Evolutionary conservation across 1,140 invertebrate species (phyloP), one percentile per base, ranked within the genome.

Genomic region (Nephotettix cincticeps): DNA sequence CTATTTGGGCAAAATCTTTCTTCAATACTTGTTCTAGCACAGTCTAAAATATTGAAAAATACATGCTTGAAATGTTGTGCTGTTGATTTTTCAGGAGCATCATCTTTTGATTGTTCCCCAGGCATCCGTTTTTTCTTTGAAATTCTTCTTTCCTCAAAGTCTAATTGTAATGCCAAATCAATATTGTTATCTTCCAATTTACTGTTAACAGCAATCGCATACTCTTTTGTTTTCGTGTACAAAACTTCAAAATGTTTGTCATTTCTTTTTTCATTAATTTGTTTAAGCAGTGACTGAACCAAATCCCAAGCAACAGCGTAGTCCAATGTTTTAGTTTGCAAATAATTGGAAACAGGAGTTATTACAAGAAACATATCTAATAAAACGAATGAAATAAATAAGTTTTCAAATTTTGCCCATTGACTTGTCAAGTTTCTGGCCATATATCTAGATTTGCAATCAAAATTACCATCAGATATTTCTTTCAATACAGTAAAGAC

Each of bases 341-440:
- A 27, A 6, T 23, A 23, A 11, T 61, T 61, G 4, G 56, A 61
- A 61, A 61, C 56, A 61, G 69, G 69, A 21, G 69, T 2, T 21
- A 36, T 72, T 0, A 64, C 51, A 21, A 64, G 21, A 71, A 47
- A 70, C 43, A 68, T 25, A 68, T 68, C 66, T 71, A 72, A 54
- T 51, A 72, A 70, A 43, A 67, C 68, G 47, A 72, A 54, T 28
- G 54, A 51, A 19, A 70, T 63, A 47, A 72, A 72, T 29, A 72
- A 45, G 29, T 61, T 72, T 63, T 72, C 71, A 72, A 72, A 72
- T 69, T 72, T 61, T 4, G 66, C 25, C 67, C 71, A 72, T 64
- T 72, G 71, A 40, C 67, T 69, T 69, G 61, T 43, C 45, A 72
- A 43, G 56, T 61, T 69, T 43, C 71, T 69, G 17, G 54, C 51